Evolutionary conservation across 2,888 invertebrate species (phyloP).

Genomic region (Neuroscelio doddi): DNA sequence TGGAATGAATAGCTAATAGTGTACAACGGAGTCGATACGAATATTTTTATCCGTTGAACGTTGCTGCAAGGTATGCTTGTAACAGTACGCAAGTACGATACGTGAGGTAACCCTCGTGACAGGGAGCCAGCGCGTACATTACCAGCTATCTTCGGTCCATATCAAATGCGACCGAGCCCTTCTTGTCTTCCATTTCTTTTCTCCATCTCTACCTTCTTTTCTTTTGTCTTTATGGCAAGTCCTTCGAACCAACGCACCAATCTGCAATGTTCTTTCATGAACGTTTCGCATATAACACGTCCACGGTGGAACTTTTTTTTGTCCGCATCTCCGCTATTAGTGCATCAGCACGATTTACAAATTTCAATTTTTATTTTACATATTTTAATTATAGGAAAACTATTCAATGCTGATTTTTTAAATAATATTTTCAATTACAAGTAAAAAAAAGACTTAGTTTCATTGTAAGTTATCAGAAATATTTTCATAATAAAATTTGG

Average conservation of each 20-base stretch:
- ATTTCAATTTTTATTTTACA: too few species aligned
- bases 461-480: too few species aligned
- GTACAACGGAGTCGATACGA: constrained; percentile 8
- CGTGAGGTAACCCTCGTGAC: constrained; percentile 53
- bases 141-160: constrained; percentile 69
- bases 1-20: too few species aligned
- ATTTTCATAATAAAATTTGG: too few species aligned
- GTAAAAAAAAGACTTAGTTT: too few species aligned
- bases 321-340: too few species aligned
- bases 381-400: too few species aligned
- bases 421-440: too few species aligned
- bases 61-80: constrained; percentile 19
- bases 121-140: constrained; percentile 68
- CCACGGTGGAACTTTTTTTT: constrained; percentile 23
- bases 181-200: constrained; percentile 45
- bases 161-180: constrained; percentile 68
- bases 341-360: too few species aligned
- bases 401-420: too few species aligned
- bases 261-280: constrained; percentile 27
- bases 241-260: constrained; percentile 33
- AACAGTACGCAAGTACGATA: constrained; percentile 41
- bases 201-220: constrained; percentile 26
- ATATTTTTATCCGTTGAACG: constrained; percentile 28
- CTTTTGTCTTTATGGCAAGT: background rate
- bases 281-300: constrained; percentile 46